Evolutionary conservation across 1,140 invertebrate genomes (phyloP).

Genomic region (Diachasma alloeum): DNA sequence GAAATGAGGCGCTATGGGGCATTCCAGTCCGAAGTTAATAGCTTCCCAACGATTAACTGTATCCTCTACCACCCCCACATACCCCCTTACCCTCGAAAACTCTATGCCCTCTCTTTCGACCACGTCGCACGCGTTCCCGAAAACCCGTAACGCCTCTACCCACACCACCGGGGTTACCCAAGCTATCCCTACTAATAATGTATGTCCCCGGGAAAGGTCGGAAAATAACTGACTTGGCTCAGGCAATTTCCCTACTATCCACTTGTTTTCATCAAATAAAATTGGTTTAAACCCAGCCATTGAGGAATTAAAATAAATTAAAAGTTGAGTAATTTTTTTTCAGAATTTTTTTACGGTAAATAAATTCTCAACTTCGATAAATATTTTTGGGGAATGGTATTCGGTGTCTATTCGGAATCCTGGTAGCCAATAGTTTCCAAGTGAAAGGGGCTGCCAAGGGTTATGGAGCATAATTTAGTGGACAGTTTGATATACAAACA

Average conservation of each 20-base stretch:
- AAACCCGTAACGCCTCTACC: not conserved
- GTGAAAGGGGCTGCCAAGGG: conserved; percentile 53
- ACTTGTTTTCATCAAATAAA: conserved; percentile 10
- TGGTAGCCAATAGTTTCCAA: conserved; percentile 58
- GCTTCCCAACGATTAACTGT: conserved; percentile 63
- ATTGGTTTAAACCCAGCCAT: not conserved
- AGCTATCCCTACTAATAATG: conserved; percentile 48
- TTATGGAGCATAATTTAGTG: conserved; percentile 70
- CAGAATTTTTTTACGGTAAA: not conserved
- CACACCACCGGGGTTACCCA: conserved; percentile 28
- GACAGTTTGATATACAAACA: conserved; percentile 73
- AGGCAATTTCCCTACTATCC: not conserved
- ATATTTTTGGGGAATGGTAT: not conserved
- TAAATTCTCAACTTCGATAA: not conserved
- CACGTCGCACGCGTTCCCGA: conserved; percentile 2
- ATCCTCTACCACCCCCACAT: conserved; percentile 39
- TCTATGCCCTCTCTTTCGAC: conserved; percentile 25
- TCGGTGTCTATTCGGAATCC: conserved; percentile 2
- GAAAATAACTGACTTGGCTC: conserved; percentile 52
- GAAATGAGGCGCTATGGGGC: conserved; percentile 56
- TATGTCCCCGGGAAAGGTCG: conserved; percentile 49
- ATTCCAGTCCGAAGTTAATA: conserved; percentile 64
- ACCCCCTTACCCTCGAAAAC: not conserved
- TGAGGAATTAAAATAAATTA: conserved; percentile 1
- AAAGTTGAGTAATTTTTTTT: not conserved